Base-by-base conservation (phyloP, 92 coral and sea anemone species). In the Epizoanthus rinbou region DNA sequence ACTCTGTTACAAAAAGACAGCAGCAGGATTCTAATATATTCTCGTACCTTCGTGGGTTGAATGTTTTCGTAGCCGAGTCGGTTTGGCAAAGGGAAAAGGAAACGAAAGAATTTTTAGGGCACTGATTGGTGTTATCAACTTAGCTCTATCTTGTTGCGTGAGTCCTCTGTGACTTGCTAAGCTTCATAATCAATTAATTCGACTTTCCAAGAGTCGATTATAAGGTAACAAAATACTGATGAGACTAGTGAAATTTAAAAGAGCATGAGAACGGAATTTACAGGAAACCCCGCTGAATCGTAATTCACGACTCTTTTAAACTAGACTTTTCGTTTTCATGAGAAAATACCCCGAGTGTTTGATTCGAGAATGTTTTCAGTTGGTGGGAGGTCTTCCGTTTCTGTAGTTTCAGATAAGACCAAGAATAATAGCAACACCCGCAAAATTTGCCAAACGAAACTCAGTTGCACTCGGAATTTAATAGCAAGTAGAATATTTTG, bases 321-420 rank as follows among this genome's bases (percentile, higher is more conserved):
- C n/a, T 75, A 43, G 37, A 78, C 43, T 78, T 41, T 60, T 78
- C 59, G 69, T n/a, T 78, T 62, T 14, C 41, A 78, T 78, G 82
- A 25, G 71, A 78, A 76, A 78, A 39, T 62, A 22, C 70, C 23
- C 35, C 31, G 57, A 24, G 35, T 60, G 82, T 33, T 59, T 76
- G 57, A 78, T 73, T 69, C 54, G 74, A 24, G 78, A 83, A 84
- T 79, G 82, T 73, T 60, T 39, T 68, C 67, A 62, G 66, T 9
- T 47, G 73, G 64, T 63, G 58, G 88, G 86, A 37, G 88, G 85
- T 84, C 83, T 80, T 88, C 88, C 88, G 88, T 68, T 79, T 70
- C 74, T 64, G 39, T 33, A 14, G 54, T 56, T 85, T 85, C 83
- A 84, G 88, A 88, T 88, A 88, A 85, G 82, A 88, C 74, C 65